Evolutionary conservation across 2,113 vertebrate species (phyloP).

Genomic region (Lucifuga dentata): DNA sequence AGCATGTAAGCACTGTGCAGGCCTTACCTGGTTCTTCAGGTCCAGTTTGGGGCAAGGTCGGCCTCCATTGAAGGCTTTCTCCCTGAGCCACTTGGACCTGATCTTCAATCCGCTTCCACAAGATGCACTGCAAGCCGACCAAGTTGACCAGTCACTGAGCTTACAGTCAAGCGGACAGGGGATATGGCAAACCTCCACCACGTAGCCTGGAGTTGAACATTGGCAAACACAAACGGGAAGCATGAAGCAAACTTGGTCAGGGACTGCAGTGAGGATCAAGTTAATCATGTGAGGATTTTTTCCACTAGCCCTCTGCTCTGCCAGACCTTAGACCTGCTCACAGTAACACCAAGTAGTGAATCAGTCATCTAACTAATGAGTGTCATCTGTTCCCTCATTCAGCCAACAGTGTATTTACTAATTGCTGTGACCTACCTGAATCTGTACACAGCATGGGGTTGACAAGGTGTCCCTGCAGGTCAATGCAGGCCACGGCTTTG

Average conservation of each 20-base stretch:
- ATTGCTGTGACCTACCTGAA: constrained; percentile 83
- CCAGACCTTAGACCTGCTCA: constrained; percentile 59
- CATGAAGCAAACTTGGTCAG: constrained; percentile 44
- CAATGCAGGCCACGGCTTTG: constrained; percentile 87
- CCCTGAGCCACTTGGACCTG: constrained; percentile 93
- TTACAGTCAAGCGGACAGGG: constrained; percentile 97
- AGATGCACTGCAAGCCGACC: constrained; percentile 92
- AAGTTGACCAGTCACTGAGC: constrained; percentile 94
- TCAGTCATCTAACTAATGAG: constrained; percentile 71
- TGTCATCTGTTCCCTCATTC: constrained; percentile 31
- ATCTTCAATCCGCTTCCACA: constrained; percentile 91
- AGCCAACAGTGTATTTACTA: neutral
- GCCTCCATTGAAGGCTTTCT: constrained; percentile 96
- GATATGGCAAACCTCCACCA: constrained; percentile 89
- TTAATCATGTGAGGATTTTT: constrained; percentile 14
- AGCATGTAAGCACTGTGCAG: too few species aligned
- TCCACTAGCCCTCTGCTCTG: constrained; percentile 20
- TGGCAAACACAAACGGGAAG: constrained; percentile 42
- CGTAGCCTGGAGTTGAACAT: constrained; percentile 85
- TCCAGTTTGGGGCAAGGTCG: constrained; percentile 95
- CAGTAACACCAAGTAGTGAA: constrained; percentile 52
- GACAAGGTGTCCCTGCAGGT: constrained; percentile 84
- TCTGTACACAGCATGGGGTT: constrained; percentile 85
- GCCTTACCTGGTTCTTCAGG: constrained; percentile 96
- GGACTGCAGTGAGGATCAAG: constrained; percentile 27